phyloP scores from a whole-genome alignment of 1,140 invertebrate genomes.

The Trialeurodes vaporariorum region DNA sequence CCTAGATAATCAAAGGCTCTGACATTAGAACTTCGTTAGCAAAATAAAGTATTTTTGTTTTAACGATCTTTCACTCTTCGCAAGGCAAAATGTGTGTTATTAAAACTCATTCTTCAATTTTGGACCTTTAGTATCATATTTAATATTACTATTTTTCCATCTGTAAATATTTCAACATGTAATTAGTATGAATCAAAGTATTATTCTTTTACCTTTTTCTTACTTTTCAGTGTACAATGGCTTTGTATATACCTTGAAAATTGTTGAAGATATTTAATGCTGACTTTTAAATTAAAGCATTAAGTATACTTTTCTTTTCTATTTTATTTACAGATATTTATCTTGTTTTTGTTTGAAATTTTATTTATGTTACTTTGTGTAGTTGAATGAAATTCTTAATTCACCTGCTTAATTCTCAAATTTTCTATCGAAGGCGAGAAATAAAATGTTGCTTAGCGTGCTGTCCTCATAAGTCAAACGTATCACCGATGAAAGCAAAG shows the following conservation, averaged over 20 bases:
- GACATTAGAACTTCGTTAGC: no score
- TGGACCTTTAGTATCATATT: no score
- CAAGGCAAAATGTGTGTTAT: no score
- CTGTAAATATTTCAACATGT: background rate
- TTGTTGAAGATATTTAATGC: background rate
- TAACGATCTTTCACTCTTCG: no score
- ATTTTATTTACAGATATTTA: background rate
- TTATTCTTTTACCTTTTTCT: conserved; percentile 1
- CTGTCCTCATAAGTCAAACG: no score
- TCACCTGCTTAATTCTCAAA: background rate
- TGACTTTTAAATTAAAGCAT: background rate
- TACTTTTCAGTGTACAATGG: background rate
- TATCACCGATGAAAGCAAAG: no score
- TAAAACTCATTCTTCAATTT: no score
- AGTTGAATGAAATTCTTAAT: background rate
- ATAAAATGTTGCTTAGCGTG: background rate
- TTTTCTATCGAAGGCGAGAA: background rate
- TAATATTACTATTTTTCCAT: no score
- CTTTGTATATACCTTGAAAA: background rate
- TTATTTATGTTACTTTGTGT: background rate
- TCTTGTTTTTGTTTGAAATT: background rate
- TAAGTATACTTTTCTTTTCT: background rate
- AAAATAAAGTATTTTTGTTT: no score
- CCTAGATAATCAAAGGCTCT: no score
- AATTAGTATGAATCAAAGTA: background rate